Conservation (phyloP, 2,113 vertebrate species). For the Alethe diademata region DNA sequence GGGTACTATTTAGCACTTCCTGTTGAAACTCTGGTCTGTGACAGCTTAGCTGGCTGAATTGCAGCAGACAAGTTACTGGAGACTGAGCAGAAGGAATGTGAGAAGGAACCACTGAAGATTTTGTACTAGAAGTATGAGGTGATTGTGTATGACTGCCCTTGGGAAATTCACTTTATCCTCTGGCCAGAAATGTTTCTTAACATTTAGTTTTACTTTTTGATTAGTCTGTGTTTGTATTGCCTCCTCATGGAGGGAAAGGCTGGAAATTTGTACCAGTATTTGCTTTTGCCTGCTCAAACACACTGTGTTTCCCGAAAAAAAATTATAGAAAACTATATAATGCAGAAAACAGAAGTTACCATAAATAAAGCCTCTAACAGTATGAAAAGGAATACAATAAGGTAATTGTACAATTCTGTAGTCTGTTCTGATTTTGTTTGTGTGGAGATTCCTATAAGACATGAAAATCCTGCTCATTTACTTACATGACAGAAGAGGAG, state of each 20-base stretch:
- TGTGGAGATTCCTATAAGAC: not conserved
- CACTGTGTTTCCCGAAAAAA: not conserved
- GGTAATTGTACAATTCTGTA: not conserved
- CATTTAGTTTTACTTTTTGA: not conserved
- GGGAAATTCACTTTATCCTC: not conserved
- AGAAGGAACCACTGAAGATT: not conserved
- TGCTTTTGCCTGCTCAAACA: not conserved
- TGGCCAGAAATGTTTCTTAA: not conserved
- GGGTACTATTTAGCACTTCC: not conserved
- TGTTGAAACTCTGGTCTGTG: not conserved
- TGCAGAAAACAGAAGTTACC: not conserved
- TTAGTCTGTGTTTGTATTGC: not conserved
- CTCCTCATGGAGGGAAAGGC: not conserved
- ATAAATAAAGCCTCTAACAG: not conserved
- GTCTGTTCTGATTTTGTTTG: not conserved
- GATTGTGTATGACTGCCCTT: not conserved
- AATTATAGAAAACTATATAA: not conserved
- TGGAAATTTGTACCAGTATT: not conserved
- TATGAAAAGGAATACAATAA: not conserved
- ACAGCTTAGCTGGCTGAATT: not conserved
- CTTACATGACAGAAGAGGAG: not conserved
- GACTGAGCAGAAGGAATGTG: not conserved
- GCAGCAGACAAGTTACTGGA: not conserved
- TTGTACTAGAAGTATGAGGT: not conserved
- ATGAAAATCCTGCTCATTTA: not conserved